These are phyloP conservation scores for Caenorhabditis imperialis DNA, from an alignment of 2,888 invertebrate genomes.

Conservation along the genomic window DNA sequence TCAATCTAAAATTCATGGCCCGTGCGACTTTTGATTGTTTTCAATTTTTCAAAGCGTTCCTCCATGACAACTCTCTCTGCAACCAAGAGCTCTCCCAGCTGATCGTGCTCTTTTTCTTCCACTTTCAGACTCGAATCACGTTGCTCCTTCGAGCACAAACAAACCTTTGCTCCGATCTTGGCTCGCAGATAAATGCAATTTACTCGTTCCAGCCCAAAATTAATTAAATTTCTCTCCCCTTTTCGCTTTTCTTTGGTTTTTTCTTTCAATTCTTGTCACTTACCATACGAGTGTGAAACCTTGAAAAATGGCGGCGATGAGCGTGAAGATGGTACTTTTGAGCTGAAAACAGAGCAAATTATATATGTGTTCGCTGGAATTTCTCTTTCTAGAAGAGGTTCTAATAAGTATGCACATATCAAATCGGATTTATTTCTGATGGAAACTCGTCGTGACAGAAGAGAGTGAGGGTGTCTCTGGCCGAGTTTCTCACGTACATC, in stretches of 20 bases:
- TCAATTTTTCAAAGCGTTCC: conserved; percentile 17
- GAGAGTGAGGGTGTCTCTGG: neutral
- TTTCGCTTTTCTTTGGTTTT: conserved; percentile 7
- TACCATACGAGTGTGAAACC: conserved; percentile 71
- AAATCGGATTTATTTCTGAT: conserved; percentile 46
- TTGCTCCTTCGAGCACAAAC: conserved; percentile 12
- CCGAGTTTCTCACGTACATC: conserved; percentile 36
- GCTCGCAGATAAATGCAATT: conserved; percentile 46
- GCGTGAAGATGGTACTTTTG: conserved; percentile 71
- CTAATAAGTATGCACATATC: conserved; percentile 47
- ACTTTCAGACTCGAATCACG: conserved; percentile 20
- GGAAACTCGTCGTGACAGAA: conserved; percentile 34
- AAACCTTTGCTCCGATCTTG: conserved; percentile 39
- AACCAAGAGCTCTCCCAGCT: neutral
- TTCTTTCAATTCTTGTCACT: conserved; percentile 44
- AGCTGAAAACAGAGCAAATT: conserved; percentile 66
- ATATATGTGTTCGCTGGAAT: neutral
- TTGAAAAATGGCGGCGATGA: conserved; percentile 69
- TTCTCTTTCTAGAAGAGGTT: too few relatives aligned
- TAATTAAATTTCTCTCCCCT: conserved; percentile 31
- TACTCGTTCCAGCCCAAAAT: conserved; percentile 38
- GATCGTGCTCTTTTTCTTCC: neutral
- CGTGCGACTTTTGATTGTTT: conserved; percentile 8
- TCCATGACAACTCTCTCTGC: conserved; percentile 4
- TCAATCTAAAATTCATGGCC: conserved; percentile 25